These are phyloP conservation scores for Thelaira solivaga DNA, from an alignment of 2,888 invertebrate genomes.

Conservation along the genomic window DNA sequence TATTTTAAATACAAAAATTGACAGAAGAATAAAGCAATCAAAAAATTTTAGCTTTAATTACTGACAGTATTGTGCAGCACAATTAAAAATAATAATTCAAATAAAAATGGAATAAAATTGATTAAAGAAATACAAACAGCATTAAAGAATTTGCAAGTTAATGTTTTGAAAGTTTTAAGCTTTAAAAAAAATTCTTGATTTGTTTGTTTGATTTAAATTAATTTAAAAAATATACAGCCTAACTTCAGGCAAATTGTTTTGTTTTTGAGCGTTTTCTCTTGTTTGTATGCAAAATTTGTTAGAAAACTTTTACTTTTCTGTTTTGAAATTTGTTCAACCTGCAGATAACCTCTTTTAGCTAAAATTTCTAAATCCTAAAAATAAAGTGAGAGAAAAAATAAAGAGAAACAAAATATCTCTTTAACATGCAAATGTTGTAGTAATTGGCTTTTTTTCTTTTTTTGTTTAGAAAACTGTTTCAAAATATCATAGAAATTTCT, in stretches of 20 bases:
- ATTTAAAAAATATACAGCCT: not conserved
- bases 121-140: too few relatives aligned
- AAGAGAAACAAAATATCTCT: too few relatives aligned
- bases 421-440: conserved; percentile 44
- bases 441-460: conserved; percentile 27
- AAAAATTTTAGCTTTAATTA: not conserved
- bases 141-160: too few relatives aligned
- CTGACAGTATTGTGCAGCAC: not conserved
- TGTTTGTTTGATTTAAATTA: too few relatives aligned
- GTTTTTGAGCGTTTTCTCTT: not conserved
- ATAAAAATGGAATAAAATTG: too few relatives aligned
- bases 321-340: not conserved
- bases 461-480: not conserved
- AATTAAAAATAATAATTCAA: too few relatives aligned
- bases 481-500: conserved; percentile 10
- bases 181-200: not conserved
- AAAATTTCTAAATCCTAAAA: not conserved
- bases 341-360: not conserved
- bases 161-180: too few relatives aligned
- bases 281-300: not conserved
- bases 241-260: not conserved
- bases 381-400: conserved; percentile 21
- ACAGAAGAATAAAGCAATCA: not conserved
- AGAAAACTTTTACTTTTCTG: conserved; percentile 9
- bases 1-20: not conserved